These are phyloP conservation scores for Aphaenogaster floridana DNA, from an alignment of 1,140 invertebrate species.

Conservation along the genomic window DNA sequence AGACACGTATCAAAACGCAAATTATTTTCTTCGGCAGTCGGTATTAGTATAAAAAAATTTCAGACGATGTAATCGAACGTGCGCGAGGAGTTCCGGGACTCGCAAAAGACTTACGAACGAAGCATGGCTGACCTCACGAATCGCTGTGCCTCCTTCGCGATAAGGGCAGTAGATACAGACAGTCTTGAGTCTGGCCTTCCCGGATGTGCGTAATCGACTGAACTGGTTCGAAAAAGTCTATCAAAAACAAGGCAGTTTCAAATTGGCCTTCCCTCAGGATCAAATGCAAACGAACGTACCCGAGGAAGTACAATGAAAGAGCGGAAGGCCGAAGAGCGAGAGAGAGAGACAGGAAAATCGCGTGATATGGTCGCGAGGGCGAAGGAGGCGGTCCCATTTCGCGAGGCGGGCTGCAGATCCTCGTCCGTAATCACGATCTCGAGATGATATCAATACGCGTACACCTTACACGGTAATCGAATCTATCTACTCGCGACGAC, in stretches of 20 bases:
- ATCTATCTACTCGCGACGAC: constrained; percentile 76
- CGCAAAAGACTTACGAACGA: constrained; percentile 30
- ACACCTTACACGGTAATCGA: constrained; percentile 70
- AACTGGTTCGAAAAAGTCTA: constrained; percentile 1
- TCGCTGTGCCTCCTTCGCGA: constrained; percentile 56
- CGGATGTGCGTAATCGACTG: constrained; percentile 28
- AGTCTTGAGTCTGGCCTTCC: constrained; percentile 51
- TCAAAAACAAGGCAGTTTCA: constrained; percentile 70
- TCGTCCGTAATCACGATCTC: constrained; percentile 21
- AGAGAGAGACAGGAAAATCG: not conserved
- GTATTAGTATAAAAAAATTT: not conserved
- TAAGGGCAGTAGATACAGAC: constrained; percentile 61
- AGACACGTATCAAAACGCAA: constrained; percentile 25
- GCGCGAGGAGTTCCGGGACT: constrained; percentile 20
- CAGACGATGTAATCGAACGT: not conserved
- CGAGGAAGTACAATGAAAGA: constrained; percentile 33
- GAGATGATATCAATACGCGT: constrained; percentile 53
- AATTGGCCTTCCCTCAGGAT: constrained; percentile 52
- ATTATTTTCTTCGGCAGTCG: too few species aligned
- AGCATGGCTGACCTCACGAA: constrained; percentile 21
- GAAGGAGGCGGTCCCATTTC: constrained; percentile 56
- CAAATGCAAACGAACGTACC: constrained; percentile 55
- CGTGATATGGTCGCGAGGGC: constrained; percentile 62
- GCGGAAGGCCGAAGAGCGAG: constrained; percentile 59
- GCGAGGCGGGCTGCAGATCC: constrained; percentile 13